A percentile compares a stretch with the other conserved stretches of the same genome.
These are phyloP conservation scores for Protomyctophum bolini DNA, from an alignment of 2,113 vertebrate species.

Conservation along the genomic window DNA sequence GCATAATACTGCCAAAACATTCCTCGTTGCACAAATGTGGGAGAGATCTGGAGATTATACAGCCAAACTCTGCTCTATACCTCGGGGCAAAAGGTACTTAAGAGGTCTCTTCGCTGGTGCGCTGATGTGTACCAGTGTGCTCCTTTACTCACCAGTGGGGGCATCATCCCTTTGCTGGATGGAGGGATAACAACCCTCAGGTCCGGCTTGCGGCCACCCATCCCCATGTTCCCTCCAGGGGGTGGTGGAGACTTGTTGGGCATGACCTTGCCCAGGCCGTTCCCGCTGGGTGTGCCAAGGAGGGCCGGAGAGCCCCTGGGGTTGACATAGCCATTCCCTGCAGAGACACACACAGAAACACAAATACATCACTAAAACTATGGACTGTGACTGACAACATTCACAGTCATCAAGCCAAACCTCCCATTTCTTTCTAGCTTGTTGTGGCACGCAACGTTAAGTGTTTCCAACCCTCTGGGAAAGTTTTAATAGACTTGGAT, in stretches of 20 bases:
- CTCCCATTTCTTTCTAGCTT: conserved; percentile 51
- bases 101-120: conserved; percentile 30
- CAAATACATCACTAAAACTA: conserved; percentile 70
- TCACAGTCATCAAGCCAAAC: conserved; percentile 66
- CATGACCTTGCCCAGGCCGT: conserved; percentile 93
- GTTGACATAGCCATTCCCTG: conserved; percentile 97
- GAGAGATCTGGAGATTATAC: conserved; percentile 17
- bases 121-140: conserved; percentile 43
- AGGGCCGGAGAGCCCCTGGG: conserved; percentile 92
- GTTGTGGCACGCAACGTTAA: conserved; percentile 72
- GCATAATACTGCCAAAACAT: conserved; percentile 24
- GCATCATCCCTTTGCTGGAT: conserved; percentile 98
- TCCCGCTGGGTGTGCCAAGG: conserved; percentile 86
- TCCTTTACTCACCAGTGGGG: conserved; percentile 89
- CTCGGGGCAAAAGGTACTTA: conserved; percentile 47
- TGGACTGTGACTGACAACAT: conserved; percentile 70
- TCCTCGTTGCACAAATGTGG: conserved; percentile 1
- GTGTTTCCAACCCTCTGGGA: conserved; percentile 80
- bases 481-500: conserved; percentile 81
- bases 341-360: conserved; percentile 69
- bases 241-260: conserved; percentile 96
- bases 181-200: conserved; percentile 97
- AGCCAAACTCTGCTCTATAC: conserved; percentile 16
- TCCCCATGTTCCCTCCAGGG: conserved; percentile 88
- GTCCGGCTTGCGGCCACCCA: conserved; percentile 94